Evolutionary conservation across 2,888 invertebrate species (phyloP).

Genomic region (Labia minor): DNA sequence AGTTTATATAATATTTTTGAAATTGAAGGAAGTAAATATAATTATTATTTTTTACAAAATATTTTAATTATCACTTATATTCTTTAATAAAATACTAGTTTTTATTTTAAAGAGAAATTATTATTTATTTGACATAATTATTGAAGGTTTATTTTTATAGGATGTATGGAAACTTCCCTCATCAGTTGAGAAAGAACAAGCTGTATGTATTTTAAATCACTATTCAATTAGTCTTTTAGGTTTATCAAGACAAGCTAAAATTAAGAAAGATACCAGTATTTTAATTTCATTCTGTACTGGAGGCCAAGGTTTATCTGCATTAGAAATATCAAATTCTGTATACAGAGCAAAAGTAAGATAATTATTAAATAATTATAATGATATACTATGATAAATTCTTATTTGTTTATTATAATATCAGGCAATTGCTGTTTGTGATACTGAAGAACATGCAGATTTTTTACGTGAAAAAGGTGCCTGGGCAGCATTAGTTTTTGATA

Average conservation of each 20-base stretch:
- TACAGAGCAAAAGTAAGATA: conserved; percentile 48
- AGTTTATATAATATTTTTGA: no score
- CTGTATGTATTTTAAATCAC: conserved; percentile 47
- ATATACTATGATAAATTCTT: no score
- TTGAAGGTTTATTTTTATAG: conserved; percentile 35
- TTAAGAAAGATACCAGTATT: conserved; percentile 39
- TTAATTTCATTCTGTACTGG: conserved; percentile 54
- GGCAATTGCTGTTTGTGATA: conserved; percentile 58
- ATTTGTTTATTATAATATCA: conserved; percentile 33
- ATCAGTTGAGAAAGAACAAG: conserved; percentile 33
- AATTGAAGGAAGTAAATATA: no score
- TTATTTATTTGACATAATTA: no score
- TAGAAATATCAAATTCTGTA: conserved; percentile 57
- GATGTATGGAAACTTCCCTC: conserved; percentile 49
- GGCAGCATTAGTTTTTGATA: conserved; percentile 48
- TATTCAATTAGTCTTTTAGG: conserved; percentile 56
- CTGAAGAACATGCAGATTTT: conserved; percentile 47
- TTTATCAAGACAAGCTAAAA: conserved; percentile 39
- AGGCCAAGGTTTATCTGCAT: conserved; percentile 51
- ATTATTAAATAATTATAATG: no score
- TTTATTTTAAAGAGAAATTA: no score
- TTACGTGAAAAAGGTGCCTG: conserved; percentile 52
- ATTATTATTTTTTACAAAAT: no score
- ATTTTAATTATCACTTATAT: no score
- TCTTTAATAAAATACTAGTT: no score